phyloP scores from a whole-genome alignment of 2,888 invertebrate genomes.

The Agonopterix arenella region DNA sequence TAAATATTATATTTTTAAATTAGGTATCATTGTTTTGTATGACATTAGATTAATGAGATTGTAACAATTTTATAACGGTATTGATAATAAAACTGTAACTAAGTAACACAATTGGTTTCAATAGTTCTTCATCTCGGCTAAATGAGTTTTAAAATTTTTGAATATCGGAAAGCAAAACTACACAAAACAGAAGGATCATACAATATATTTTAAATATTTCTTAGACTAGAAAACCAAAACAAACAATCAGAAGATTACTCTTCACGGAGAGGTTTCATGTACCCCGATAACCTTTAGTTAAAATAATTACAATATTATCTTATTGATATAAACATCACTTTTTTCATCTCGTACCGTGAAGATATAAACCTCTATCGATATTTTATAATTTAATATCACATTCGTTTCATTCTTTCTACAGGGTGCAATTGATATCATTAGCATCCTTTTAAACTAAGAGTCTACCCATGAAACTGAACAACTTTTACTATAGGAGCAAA shows the following conservation, averaged over 20 bases:
- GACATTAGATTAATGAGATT: too few relatives aligned
- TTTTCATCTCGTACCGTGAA: too few relatives aligned
- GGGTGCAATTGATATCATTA: too few relatives aligned
- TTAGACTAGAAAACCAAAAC: conserved; percentile 30
- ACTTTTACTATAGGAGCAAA: too few relatives aligned
- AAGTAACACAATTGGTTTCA: too few relatives aligned
- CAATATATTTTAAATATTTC: conserved; percentile 13
- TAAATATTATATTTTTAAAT: too few relatives aligned
- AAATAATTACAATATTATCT: not conserved
- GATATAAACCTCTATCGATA: too few relatives aligned
- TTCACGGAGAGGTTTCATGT: not conserved
- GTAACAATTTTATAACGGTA: conserved; percentile 1
- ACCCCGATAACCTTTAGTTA: not conserved
- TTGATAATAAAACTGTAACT: not conserved
- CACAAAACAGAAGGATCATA: not conserved
- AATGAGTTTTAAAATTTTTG: not conserved
- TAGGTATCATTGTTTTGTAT: too few relatives aligned
- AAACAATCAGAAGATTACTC: conserved; percentile 5
- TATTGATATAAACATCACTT: not conserved
- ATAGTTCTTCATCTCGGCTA: not conserved
- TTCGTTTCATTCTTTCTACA: conserved; percentile 3
- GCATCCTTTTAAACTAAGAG: too few relatives aligned
- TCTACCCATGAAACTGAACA: too few relatives aligned
- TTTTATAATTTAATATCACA: conserved; percentile 18
- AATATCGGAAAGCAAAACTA: too few relatives aligned